Conservation (phyloP, 1,140 invertebrate genomes). For the Pteromalus puparum region DNA sequence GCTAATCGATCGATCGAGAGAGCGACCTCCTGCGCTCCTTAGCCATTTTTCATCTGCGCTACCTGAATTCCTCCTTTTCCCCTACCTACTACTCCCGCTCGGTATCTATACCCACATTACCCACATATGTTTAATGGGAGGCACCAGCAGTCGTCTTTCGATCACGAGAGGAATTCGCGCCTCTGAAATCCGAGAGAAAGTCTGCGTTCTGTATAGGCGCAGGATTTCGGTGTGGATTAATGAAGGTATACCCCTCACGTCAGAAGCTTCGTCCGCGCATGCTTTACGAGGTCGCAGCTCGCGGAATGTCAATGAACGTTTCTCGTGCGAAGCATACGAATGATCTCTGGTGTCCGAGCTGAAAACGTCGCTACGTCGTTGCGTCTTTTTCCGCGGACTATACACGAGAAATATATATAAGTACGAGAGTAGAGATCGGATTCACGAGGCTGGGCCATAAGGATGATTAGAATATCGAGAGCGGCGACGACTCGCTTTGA, state of each 20-base stretch:
- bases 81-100: neutral
- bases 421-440: too few relatives aligned
- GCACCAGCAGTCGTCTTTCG: too few relatives aligned
- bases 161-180: neutral
- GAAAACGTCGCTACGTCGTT: too few relatives aligned
- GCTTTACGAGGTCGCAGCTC: slow-evolving; percentile 38
- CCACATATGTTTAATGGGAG: too few relatives aligned
- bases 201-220: neutral
- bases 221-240: neutral
- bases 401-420: too few relatives aligned
- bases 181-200: neutral
- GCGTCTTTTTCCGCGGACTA: too few relatives aligned
- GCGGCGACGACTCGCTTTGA: neutral
- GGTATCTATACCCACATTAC: neutral
- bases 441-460: neutral
- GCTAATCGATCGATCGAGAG: slow-evolving; percentile 35
- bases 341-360: slow-evolving; percentile 2
- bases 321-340: neutral
- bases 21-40: slow-evolving; percentile 32
- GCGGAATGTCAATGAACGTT: slow-evolving; percentile 33
- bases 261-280: neutral
- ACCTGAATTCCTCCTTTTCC: slow-evolving; percentile 7
- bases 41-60: slow-evolving; percentile 22
- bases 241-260: neutral
- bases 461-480: neutral